These are phyloP conservation scores for Candidula unifasciata DNA, from an alignment of 2,888 invertebrate species.

Conservation along the genomic window DNA sequence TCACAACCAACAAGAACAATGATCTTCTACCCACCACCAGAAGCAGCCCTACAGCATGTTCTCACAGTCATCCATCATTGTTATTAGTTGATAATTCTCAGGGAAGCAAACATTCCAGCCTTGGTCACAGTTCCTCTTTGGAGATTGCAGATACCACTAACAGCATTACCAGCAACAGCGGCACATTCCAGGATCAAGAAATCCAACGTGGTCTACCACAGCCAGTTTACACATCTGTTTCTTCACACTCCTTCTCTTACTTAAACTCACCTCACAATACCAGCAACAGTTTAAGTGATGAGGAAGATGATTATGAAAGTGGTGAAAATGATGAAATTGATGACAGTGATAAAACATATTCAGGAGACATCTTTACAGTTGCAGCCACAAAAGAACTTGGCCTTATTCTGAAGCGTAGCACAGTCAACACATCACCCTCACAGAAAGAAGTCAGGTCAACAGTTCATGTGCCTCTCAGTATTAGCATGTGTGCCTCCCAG, in stretches of 20 bases:
- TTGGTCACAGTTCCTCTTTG: not conserved
- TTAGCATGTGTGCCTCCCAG: conserved; percentile 36
- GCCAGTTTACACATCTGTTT: conserved; percentile 49
- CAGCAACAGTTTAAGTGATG: not conserved
- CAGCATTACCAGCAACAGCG: conserved; percentile 1
- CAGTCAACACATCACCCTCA: conserved; percentile 13
- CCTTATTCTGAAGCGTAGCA: conserved; percentile 50
- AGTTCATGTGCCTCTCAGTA: conserved; percentile 11
- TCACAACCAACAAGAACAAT: not conserved
- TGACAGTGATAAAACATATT: conserved; percentile 5
- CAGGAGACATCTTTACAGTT: conserved; percentile 49
- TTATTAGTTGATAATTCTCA: conserved; percentile 5
- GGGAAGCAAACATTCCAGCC: conserved; percentile 26
- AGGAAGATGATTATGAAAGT: conserved; percentile 17
- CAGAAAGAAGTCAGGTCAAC: conserved; percentile 31
- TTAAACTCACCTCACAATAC: conserved; percentile 35
- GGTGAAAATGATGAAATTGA: conserved; percentile 41
- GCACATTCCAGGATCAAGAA: not conserved
- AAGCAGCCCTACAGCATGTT: not conserved
- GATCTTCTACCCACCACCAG: not conserved
- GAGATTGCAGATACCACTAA: not conserved
- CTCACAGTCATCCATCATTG: not conserved
- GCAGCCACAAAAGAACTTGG: conserved; percentile 49
- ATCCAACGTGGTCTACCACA: conserved; percentile 37
- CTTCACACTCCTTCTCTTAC: conserved; percentile 56